Conservation (phyloP, 2,797 vertebrate species). For the Enteromius mattozi region DNA sequence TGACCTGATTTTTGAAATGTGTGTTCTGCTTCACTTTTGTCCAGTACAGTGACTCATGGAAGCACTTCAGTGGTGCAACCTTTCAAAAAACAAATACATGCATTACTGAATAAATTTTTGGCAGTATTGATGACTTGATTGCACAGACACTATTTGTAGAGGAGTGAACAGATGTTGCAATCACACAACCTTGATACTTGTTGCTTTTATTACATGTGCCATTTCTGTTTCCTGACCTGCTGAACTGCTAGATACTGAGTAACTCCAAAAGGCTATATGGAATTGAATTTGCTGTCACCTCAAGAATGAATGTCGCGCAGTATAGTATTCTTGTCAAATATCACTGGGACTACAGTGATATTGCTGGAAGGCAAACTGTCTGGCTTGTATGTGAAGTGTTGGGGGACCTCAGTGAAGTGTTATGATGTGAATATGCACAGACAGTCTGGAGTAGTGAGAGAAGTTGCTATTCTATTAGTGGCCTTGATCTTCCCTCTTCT, state of each 20-base stretch:
- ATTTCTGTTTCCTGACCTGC: conserved; percentile 2
- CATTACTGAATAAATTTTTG: background rate
- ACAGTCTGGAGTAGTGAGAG: conserved; percentile 26
- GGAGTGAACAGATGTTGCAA: background rate
- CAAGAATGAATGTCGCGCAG: conserved; percentile 22
- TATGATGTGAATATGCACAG: conserved; percentile 52
- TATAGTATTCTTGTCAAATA: conserved; percentile 8
- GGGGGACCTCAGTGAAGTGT: conserved; percentile 40
- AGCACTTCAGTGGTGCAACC: background rate
- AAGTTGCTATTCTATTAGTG: conserved; percentile 32
- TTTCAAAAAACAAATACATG: background rate
- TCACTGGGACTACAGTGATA: conserved; percentile 42
- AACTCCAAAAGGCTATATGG: background rate
- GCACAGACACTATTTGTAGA: background rate
- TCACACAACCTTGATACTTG: background rate
- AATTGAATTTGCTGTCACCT: conserved; percentile 11
- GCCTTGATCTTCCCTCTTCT: background rate
- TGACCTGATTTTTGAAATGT: background rate
- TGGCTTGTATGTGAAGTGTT: conserved; percentile 38
- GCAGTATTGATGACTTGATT: background rate
- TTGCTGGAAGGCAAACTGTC: conserved; percentile 47
- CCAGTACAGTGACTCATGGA: background rate
- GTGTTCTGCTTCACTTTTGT: background rate
- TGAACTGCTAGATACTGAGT: background rate
- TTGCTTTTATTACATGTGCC: background rate